Evolutionary conservation across 2,888 invertebrate species (phyloP), one percentile per base, ranked within the genome.

Genomic region (Mythimna pallens): DNA sequence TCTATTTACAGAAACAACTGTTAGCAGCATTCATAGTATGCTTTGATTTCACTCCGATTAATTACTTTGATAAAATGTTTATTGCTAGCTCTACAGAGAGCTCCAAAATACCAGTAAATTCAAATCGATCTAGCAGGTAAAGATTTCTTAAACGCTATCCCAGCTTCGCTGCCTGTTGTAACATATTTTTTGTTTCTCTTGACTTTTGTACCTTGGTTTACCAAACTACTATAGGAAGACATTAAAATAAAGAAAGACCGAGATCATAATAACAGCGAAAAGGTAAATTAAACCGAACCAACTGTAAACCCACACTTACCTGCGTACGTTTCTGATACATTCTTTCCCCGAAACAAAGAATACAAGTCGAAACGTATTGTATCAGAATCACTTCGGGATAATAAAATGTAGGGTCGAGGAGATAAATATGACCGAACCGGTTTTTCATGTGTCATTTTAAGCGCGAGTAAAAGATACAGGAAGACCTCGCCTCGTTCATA

Each of bases 341-440:
- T 54, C 4, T 30, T 79, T 43, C 20, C 1, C 20, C n/a, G 34
- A 74, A 74, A 34, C 22, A 43, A 59, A 30, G 54, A 25, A 8
- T 10, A 14, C n/a, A 61, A 47, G 30, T 20, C 14, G 25, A 47
- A 54, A 10, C 25, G 20, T 70, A 52, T 70, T 54, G 17, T 61
- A 36, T 54, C 43, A 30, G 9, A 73, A 47, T 55, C n/a, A 34
- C n/a, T 30, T 5, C 5, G 17, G 6, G 40, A 34, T 9, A 30
- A 47, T 40, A 80, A 74, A 74, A 80, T 30, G 36, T 34, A 30
- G 22, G 20, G 30, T 22, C 30, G 59, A 40, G 20, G n/a, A 14
- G 12, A n/a, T 25, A 9, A 55, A 55, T n/a, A 72, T 54, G 71
- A 34, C 20, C 22, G 12, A 74, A 74, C 75, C 55, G 81, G 75